A percentile compares a stretch with the other conserved stretches of the same genome.
phyloP scores from a whole-genome alignment of 1,140 invertebrate species.

The Drosophila nasuta region DNA sequence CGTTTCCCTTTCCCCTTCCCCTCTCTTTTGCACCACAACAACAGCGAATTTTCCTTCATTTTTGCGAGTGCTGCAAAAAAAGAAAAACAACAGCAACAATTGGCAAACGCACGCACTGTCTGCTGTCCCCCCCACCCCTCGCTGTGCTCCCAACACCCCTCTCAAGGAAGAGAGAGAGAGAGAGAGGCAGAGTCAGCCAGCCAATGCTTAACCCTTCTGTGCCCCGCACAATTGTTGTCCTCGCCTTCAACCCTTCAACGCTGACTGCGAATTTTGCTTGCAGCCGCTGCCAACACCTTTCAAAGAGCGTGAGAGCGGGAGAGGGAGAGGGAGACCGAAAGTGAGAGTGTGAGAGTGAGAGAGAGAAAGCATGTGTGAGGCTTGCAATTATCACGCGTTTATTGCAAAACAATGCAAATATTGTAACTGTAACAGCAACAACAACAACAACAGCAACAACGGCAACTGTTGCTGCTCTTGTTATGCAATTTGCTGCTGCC shows the following conservation, averaged over 20 bases:
- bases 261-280: neutral
- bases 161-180: no score
- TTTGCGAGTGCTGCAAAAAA: conserved; percentile 42
- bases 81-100: conserved; percentile 21
- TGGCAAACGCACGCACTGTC: conserved; percentile 33
- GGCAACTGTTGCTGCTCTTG: conserved; percentile 58
- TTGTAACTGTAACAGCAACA: conserved; percentile 48
- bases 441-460: conserved; percentile 23
- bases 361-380: conserved; percentile 32
- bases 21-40: conserved; percentile 39
- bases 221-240: conserved; percentile 9
- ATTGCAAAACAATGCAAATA: conserved; percentile 81
- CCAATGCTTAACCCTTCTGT: conserved; percentile 34
- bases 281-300: conserved; percentile 55
- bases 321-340: neutral
- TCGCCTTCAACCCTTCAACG: neutral
- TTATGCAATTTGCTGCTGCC: conserved; percentile 44
- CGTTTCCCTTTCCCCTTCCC: no score
- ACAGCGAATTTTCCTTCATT: conserved; percentile 39
- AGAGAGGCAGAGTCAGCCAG: no score
- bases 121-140: neutral
- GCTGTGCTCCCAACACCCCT: neutral
- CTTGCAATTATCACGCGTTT: conserved; percentile 78
- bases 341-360: conserved; percentile 5
- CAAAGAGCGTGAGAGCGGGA: neutral